Percentiles rank a stretch among this genome's conserved stretches.
Conservation (phyloP, 2,888 invertebrate genomes). For the Cryptus viduatorius region DNA sequence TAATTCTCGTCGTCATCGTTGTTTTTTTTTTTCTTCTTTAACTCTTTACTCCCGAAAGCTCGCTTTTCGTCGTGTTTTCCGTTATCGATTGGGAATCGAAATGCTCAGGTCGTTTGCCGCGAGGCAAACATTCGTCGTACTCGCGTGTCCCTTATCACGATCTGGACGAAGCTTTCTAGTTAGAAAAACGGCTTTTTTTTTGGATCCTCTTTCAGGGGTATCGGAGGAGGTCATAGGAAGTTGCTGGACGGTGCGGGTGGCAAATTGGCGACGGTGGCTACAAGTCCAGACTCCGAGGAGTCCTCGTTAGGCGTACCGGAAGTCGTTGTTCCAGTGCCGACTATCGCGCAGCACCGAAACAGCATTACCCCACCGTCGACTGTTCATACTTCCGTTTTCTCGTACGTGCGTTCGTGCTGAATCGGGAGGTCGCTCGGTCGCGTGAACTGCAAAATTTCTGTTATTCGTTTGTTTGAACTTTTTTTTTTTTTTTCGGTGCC, state of each 20-base stretch:
- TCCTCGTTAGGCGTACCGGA: constrained; percentile 82
- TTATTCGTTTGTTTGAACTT: neutral
- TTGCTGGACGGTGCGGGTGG: constrained; percentile 85
- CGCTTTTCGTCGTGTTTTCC: neutral
- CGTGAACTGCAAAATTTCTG: constrained; percentile 40
- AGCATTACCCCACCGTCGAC: constrained; percentile 87
- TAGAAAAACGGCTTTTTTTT: constrained; percentile 69
- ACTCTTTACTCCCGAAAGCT: neutral
- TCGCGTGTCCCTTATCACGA: neutral
- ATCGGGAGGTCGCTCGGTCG: constrained; percentile 40
- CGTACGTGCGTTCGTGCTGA: constrained; percentile 57
- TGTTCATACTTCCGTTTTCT: constrained; percentile 83
- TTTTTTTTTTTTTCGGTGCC: neutral
- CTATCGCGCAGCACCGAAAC: constrained; percentile 85
- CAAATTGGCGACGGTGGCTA: constrained; percentile 87
- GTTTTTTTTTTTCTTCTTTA: neutral
- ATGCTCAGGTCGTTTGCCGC: neutral
- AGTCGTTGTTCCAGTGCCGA: constrained; percentile 75
- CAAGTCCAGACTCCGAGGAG: constrained; percentile 86
- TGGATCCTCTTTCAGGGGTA: constrained; percentile 85
- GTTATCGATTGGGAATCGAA: neutral
- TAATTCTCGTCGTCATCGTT: neutral
- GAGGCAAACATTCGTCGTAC: neutral
- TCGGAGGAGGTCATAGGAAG: constrained; percentile 86
- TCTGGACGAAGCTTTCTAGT: constrained; percentile 43